Base-by-base conservation (phyloP, 35 echinoderm and acorn worm genomes). In the Apostichopus californicus region DNA sequence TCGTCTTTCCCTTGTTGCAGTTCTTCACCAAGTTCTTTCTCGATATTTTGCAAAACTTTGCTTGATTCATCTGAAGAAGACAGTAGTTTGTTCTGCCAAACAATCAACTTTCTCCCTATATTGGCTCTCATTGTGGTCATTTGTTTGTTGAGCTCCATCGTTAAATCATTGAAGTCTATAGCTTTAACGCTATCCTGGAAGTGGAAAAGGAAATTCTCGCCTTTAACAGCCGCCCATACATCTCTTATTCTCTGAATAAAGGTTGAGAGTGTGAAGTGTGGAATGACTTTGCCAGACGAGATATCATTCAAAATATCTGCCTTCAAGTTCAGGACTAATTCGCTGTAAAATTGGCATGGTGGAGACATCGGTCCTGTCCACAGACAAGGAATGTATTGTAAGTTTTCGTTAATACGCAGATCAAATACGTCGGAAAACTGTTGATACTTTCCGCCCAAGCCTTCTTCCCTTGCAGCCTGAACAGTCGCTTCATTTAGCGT, bases 351-450 rank as follows among this genome's bases (percentile, higher is more conserved):
- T 9, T 60, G 34, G 7, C 64, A 63, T 5, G 86, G 86, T 28
- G 86, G 61, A 72, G 86, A 28, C 86, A 89, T 89, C 6, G 61
- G 17, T 14, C 86, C 86, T 73, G 68, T 68, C 86, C 86, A 89
- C 60, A 89, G n/a, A 52, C 86, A 52, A 6, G 86, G 86, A 65
- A 89, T 89, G 64, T 52, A 89, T 63, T 89, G 86, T 34, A 72
- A 89, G 64, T 89, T 23, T 71, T 60, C 86, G 17, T 89, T 34
- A 3, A 89, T 14, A 21, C 68, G 20, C 0, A 89, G 6, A 26
- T 89, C 68, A 73, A 71, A 89, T 21, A 89, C 86, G 52, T 89
- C 86, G 4, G 86, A 89, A 55, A 89, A 89, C 28, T 73, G 86
- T 10, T 73, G 60, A 54, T 89, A 89, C 8, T 25, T 28, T 0